These are phyloP conservation scores for Panzeria rudis DNA, from an alignment of 2,888 invertebrate species.

Conservation along the genomic window DNA sequence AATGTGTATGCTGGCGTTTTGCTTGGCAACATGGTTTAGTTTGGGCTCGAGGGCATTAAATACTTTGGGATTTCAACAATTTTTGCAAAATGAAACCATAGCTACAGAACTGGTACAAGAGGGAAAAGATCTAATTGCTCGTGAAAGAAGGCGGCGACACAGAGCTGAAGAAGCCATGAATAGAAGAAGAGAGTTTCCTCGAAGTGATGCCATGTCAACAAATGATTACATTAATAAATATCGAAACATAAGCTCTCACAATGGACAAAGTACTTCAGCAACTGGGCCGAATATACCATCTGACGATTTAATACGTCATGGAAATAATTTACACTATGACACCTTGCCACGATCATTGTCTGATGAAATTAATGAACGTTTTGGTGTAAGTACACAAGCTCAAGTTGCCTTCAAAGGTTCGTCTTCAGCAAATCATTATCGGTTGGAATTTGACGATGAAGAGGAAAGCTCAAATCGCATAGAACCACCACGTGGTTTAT, in stretches of 20 bases:
- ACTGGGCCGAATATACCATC: constrained; percentile 75
- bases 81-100: constrained; percentile 96
- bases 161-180: constrained; percentile 91
- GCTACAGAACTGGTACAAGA: constrained; percentile 97
- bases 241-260: constrained; percentile 74
- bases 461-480: constrained; percentile 85
- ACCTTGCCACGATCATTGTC: constrained; percentile 84
- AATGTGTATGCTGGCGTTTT: constrained; percentile 96
- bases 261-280: constrained; percentile 49
- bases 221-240: constrained; percentile 79
- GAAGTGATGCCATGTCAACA: constrained; percentile 76
- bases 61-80: constrained; percentile 97
- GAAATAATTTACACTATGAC: constrained; percentile 89
- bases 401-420: constrained; percentile 83
- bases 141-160: constrained; percentile 93
- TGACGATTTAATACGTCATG: constrained; percentile 90
- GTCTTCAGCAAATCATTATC: constrained; percentile 62
- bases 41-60: constrained; percentile 95
- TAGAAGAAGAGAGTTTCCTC: constrained; percentile 85
- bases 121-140: constrained; percentile 94
- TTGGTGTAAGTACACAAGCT: constrained; percentile 87
- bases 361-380: constrained; percentile 87
- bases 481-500: constrained; percentile 89
- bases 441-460: constrained; percentile 77
- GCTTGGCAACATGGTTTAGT: constrained; percentile 96